Percentiles rank a stretch among this genome's conserved stretches.
These are phyloP conservation scores for Petrosia ficiformis DNA, from an alignment of 37 sponge, comb jelly and placozoan genomes.

Conservation along the genomic window DNA sequence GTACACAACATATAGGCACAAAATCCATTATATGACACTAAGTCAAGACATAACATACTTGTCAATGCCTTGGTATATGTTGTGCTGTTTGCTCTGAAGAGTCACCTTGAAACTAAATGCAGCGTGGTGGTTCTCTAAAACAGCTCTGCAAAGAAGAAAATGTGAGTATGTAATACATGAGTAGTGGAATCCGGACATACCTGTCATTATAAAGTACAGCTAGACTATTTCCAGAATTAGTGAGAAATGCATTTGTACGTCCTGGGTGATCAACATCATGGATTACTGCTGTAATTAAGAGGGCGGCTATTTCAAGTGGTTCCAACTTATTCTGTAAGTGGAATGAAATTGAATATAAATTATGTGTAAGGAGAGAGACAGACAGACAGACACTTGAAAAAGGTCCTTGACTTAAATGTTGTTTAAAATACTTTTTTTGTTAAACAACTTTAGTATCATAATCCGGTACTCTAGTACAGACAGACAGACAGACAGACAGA, in stretches of 20 bases:
- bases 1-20: not conserved
- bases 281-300: conserved; percentile 68
- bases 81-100: conserved; percentile 28
- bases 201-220: conserved; percentile 87
- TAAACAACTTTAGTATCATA: too few species aligned
- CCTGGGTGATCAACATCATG: conserved; percentile 93
- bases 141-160: conserved; percentile 44
- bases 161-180: not conserved
- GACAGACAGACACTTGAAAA: not conserved
- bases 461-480: too few species aligned
- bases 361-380: not conserved
- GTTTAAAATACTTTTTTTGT: not conserved
- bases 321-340: conserved; percentile 55
- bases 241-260: conserved; percentile 77
- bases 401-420: not conserved
- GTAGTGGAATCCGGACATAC: conserved; percentile 12
- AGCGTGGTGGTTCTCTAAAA: conserved; percentile 85
- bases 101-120: conserved; percentile 79
- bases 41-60: conserved; percentile 24
- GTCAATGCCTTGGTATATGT: conserved; percentile 82
- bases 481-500: too few species aligned
- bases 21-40: not conserved
- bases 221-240: conserved; percentile 51
- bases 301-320: conserved; percentile 52
- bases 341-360: conserved; percentile 9